Evolutionary conservation across 2,888 invertebrate genomes (phyloP), one percentile per base, ranked within the genome.

Genomic region (Pycnomerus fuliginosus): DNA sequence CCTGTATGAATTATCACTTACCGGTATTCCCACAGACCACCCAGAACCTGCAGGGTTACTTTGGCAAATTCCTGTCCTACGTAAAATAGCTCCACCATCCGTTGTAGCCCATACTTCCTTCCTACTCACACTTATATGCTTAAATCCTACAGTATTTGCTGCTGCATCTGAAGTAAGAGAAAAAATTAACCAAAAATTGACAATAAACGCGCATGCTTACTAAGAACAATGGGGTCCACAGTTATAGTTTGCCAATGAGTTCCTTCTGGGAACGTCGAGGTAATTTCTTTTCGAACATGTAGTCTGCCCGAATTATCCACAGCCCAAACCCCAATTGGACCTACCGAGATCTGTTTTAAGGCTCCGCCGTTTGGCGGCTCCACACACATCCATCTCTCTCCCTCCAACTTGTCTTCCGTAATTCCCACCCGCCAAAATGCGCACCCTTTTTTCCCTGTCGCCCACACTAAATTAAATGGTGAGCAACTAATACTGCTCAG

Each of bases 371-470:
- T 74, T 0, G 85, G 80, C 3, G 84, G 76, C 66, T 92, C 91
- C 40, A 94, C 84, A 48, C 84, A 78, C 61, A 86, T 83, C 93
- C 93, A 93, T 41, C 80, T 80, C 38, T 68, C 65, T 69, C 80
- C 84, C 55, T 78, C 74, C 1, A 85, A 82, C 65, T 83, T 85
- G 16, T 82, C 78, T 51, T 74, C 69, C 3, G 80, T 82, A 25
- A 92, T 83, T 10, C 88, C 90, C 60, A 83, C 79, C 55, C 94
- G 78, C 73, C 83, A 87, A 68, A 86, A 92, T 2, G 89, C 82
- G 53, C 89, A 86, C 22, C 94, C 94, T 73, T 89, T 91, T 60
- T 84, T 82, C 0, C 90, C 90, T 10, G 90, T 82, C 0, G 89
- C 88, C 95, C 95, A 95, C 16, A 90, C 83, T 60, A 80, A 80